Base-by-base conservation (phyloP, 2,113 vertebrate genomes). In the Microtus pennsylvanicus region DNA sequence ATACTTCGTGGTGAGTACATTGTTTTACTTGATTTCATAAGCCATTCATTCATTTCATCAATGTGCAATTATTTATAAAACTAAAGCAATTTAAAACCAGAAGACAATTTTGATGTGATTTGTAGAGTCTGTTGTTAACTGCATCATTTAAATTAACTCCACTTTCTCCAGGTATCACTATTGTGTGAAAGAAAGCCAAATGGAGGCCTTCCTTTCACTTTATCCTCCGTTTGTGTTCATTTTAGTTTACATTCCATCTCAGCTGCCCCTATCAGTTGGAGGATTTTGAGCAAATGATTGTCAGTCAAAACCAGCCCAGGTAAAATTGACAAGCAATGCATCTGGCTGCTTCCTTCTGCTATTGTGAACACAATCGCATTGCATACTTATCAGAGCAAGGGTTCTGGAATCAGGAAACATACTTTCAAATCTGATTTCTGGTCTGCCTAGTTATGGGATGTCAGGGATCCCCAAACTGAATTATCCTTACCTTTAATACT, bases 201-300 rank as follows among this genome's bases (percentile, higher is more conserved):
- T 47, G n/a, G 5, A 52, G 87, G 19, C 30, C 35, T 88, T 89
- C 14, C 28, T 61, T 90, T 47, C 1, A 77, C 17, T 61, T 22
- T 26, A 78, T 42, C 50, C 38, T 55, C 10, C 30, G 33, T 67
- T n/a, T 78, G 7, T 24, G 42, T 45, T 86, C 65, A 10, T 28
- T 70, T 72, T 16, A 30, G 22, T 69, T 69, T 69, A 4, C 19
- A 45, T 45, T 58, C 50, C 72, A 35, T 22, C 26, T 95, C 35
- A 75, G 22, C 47, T 78, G 5, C 7, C 82, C 30, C 47, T 26
- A 2, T 81, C 77, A 61, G 35, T n/a, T 76, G 69, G 26, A 90
- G 38, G 83, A 85, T 70, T 90, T 94, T 90, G 61, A 93, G 72
- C 69, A 94, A 95, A 80, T 38, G 74, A 90, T n/a, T 76, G 83